phyloP scores from a whole-genome alignment of 2,113 vertebrate species.

The Aegypius monachus region DNA sequence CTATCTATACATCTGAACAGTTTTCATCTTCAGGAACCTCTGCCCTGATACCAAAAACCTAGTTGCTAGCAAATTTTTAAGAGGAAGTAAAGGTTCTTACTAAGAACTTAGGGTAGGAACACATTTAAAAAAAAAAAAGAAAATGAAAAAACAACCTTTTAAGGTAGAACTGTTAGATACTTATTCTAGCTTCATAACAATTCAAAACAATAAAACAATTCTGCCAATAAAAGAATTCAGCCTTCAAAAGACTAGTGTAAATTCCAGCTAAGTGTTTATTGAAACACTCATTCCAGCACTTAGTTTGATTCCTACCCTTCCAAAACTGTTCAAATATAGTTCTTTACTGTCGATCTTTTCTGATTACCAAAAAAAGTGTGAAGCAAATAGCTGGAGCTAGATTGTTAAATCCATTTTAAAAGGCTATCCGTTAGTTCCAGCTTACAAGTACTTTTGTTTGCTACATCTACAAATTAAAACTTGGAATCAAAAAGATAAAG shows the following conservation, averaged over 20 bases:
- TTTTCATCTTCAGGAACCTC: not conserved
- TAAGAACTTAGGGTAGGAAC: not conserved
- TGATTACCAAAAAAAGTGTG: not conserved
- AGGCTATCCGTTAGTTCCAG: not conserved
- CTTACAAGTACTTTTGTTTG: not conserved
- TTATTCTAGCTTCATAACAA: not conserved
- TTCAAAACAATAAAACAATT: not conserved
- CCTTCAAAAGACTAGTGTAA: not conserved
- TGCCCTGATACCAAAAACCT: not conserved
- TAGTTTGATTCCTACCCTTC: not conserved
- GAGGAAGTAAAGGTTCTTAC: not conserved
- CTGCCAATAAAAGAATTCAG: not conserved
- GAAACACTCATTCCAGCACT: not conserved
- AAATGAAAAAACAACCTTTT: not conserved
- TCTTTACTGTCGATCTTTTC: not conserved
- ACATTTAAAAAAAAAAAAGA: not conserved
- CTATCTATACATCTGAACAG: not conserved
- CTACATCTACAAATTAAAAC: not conserved
- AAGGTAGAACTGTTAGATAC: not conserved
- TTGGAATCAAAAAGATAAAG: not conserved
- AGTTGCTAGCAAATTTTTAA: not conserved
- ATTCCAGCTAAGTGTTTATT: not conserved
- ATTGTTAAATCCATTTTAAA: not conserved
- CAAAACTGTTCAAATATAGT: not conserved
- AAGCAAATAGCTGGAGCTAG: not conserved